Evolutionary conservation across 2,797 vertebrate genomes (phyloP), one percentile per base, ranked within the genome.

Genomic region (Coregonus suidteri): DNA sequence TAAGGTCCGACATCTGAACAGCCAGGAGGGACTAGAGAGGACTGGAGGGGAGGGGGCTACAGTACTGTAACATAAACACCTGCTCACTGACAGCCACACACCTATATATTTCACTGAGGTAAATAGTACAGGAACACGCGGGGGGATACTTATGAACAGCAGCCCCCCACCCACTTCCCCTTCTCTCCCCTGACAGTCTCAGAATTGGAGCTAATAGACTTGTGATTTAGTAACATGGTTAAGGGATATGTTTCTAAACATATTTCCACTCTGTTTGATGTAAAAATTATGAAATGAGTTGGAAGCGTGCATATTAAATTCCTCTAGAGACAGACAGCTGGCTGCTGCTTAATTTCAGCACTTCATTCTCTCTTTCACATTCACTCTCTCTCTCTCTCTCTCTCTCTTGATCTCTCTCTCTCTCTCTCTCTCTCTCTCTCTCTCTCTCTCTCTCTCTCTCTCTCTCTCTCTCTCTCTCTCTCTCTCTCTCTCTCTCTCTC

Each of bases 261-360:
- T 72, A 86, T 81, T 80, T 79, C 78, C 65, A 7, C 65, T 84
- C 9, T 53, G 85, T 76, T 90, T 92, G 86, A 91, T 91, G 87
- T 88, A 85, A 79, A 89, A 89, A 82, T 90, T 84, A 78, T 89
- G 81, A 81, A 81, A 88, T 82, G 86, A 90, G 88, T 82, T 86
- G 84, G 41, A 13, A 86, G 79, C 84, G 87, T 91, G 85, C 85
- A 91, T 92, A 91, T 88, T 91, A 86, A 79, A 90, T 85, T 41
- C 35, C 34, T 69, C 35, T n/a, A 6, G 6, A 69, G 67, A 9
- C 67, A 37, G 34, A 5, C 6, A 9, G 41, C 41, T 67, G 20
- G 25, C 65, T 75, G 62, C 64, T n/a, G 41, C n/a, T 62, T 20
- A 11, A 9, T 51, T 66, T 51, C 74, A 53, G 31, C 47, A 30